Conservation (phyloP, 2,888 invertebrate genomes). For the Drosophila cognata region DNA sequence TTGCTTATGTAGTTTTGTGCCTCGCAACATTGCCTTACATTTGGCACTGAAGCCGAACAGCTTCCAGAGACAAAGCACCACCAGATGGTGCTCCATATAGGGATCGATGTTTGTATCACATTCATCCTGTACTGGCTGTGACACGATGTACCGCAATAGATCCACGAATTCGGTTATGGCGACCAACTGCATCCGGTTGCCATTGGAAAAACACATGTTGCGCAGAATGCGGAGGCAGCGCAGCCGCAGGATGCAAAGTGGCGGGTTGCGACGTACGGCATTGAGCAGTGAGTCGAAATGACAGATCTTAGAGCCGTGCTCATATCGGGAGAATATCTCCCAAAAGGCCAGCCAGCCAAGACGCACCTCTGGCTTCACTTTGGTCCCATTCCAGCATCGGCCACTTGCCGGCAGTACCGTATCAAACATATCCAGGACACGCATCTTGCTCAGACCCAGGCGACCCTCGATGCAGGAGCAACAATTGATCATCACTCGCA, state of each 20-base stretch:
- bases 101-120: slow-evolving; percentile 28
- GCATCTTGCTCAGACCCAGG: slow-evolving; percentile 78
- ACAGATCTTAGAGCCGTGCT: slow-evolving; percentile 74
- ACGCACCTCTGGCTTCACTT: slow-evolving; percentile 71
- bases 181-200: slow-evolving; percentile 78
- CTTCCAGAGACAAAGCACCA: slow-evolving; percentile 80
- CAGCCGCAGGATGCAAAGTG: slow-evolving; percentile 55
- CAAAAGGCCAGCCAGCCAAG: slow-evolving; percentile 82
- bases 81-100: slow-evolving; percentile 79
- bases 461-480: slow-evolving; percentile 83
- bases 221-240: slow-evolving; percentile 80
- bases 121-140: slow-evolving; percentile 34
- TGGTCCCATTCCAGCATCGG: slow-evolving; percentile 57
- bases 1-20: slow-evolving; percentile 77
- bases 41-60: slow-evolving; percentile 82
- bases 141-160: slow-evolving; percentile 66
- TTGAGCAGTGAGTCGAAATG: slow-evolving; percentile 75
- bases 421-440: slow-evolving; percentile 80
- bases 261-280: slow-evolving; percentile 62
- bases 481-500: slow-evolving; percentile 82
- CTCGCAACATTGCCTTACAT: slow-evolving; percentile 78
- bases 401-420: slow-evolving; percentile 74
- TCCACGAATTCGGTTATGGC: slow-evolving; percentile 70
- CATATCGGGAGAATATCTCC: slow-evolving; percentile 83
- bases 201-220: slow-evolving; percentile 83